These are phyloP conservation scores for Willowsia nigromaculata DNA, from an alignment of 2,888 invertebrate genomes.

Conservation along the genomic window DNA sequence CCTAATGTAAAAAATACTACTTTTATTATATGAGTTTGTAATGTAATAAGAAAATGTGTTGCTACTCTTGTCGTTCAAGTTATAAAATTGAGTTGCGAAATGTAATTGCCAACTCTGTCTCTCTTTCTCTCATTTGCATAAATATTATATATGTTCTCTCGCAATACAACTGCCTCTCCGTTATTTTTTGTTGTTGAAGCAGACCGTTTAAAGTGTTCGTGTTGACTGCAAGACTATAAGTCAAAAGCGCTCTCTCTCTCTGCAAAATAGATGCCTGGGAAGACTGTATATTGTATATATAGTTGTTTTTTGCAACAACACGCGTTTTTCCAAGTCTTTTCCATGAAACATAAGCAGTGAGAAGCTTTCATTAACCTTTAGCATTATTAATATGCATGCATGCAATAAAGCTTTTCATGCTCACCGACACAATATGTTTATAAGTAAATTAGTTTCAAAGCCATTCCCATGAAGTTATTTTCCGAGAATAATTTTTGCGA, in stretches of 20 bases:
- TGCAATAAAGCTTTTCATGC: neutral
- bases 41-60: constrained; percentile 57
- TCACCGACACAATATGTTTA: neutral
- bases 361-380: constrained; percentile 26
- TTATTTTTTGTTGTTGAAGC: neutral
- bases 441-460: neutral
- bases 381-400: neutral
- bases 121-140: constrained; percentile 62
- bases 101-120: constrained; percentile 63
- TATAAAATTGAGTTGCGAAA: constrained; percentile 72
- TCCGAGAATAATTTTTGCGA: neutral
- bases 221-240: neutral
- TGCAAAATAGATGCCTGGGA: neutral
- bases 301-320: constrained; percentile 18
- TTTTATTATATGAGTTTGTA: neutral
- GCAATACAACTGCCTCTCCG: neutral
- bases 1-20: neutral
- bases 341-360: neutral
- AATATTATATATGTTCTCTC: constrained; percentile 9
- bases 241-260: no score
- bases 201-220: neutral
- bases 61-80: constrained; percentile 57
- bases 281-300: neutral
- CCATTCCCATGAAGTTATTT: neutral
- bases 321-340: constrained; percentile 17